Evolutionary conservation across 2,113 vertebrate species (phyloP), one percentile per base, ranked within the genome.

Genomic region (Osmerus eperlanus): DNA sequence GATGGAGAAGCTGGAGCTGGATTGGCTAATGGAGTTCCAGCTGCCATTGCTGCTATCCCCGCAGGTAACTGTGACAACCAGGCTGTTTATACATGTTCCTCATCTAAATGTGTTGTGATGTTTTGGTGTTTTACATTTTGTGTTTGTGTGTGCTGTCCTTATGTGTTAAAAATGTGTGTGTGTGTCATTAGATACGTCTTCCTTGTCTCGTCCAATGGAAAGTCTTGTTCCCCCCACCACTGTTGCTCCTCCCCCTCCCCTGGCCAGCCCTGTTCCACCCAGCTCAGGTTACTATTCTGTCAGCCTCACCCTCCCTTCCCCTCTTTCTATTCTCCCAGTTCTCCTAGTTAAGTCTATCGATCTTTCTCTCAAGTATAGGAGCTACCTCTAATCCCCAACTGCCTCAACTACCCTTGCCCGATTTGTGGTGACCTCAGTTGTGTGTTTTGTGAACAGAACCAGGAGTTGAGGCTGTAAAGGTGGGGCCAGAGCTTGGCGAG

Each of bases 161-260:
- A 85, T 88, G 90, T 90, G 92, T 64, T 64, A 29, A 58, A 61
- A 25, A 8, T 29, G 60, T 62, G 60, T 62, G 60, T 14, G 14
- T 36, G 8, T 36, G 62, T 64, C 62, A n/a, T 64, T 36, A 95
- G 94, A 94, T 93, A 93, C 93, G 88, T 94, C 94, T 87, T 95
- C 93, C 85, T 92, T 96, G 91, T 95, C 94, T 84, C 93, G 94
- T 92, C 93, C 95, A 93, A 90, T 95, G 94, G 94, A 96, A 92
- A 92, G 91, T 47, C 41, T 47, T 90, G 91, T 93, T 78, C 90
- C 93, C 89, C 89, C 92, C 83, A 92, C 92, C 92, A 94, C 93
- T 90, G 90, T 89, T 88, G 87, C 91, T 89, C 89, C 93, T 89
- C 88, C 90, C 91, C 84, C 84, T 89, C 89, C 89, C 91, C 91